A percentile compares a stretch with the other conserved stretches of the same genome.
Conservation (phyloP, 2,888 invertebrate species). For the Papilio gigon region DNA sequence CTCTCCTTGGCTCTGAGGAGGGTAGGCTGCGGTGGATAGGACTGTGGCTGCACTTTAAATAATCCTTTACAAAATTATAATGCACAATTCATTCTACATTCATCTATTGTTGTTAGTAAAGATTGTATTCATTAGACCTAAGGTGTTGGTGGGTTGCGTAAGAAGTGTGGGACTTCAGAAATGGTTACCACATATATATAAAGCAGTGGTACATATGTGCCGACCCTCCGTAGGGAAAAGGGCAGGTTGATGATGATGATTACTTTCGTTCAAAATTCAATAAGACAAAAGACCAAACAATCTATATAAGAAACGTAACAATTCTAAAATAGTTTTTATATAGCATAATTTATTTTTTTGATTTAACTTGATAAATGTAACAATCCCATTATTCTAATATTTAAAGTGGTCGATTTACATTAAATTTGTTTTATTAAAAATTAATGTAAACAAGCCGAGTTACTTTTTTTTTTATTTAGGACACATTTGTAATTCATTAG, state of each 20-base stretch:
- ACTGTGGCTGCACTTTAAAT: slow-evolving; percentile 46
- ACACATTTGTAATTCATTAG: slow-evolving; percentile 17
- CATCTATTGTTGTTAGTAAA: neutral
- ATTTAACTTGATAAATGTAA: neutral
- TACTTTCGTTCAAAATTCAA: too few relatives aligned
- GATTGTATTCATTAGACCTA: too few relatives aligned
- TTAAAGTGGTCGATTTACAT: slow-evolving; percentile 9
- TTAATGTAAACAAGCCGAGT: slow-evolving; percentile 8
- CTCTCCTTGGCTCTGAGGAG: slow-evolving; percentile 66
- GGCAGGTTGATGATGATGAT: too few relatives aligned
- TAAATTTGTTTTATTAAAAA: slow-evolving; percentile 4
- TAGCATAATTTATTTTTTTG: neutral
- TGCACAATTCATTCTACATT: neutral
- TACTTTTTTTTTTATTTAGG: neutral
- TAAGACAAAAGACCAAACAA: too few relatives aligned
- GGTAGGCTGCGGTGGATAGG: slow-evolving; percentile 69
- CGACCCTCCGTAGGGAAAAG: too few relatives aligned
- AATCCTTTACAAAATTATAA: slow-evolving; percentile 48
- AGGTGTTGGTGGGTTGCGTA: too few relatives aligned
- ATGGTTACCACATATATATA: too few relatives aligned
- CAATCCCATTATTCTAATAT: slow-evolving; percentile 1
- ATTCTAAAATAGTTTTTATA: neutral
- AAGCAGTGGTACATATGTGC: too few relatives aligned
- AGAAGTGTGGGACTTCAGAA: too few relatives aligned
- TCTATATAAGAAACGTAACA: neutral